These are phyloP conservation scores for Stenoptilia bipunctidactyla DNA, from an alignment of 2,888 invertebrate species.

Conservation along the genomic window DNA sequence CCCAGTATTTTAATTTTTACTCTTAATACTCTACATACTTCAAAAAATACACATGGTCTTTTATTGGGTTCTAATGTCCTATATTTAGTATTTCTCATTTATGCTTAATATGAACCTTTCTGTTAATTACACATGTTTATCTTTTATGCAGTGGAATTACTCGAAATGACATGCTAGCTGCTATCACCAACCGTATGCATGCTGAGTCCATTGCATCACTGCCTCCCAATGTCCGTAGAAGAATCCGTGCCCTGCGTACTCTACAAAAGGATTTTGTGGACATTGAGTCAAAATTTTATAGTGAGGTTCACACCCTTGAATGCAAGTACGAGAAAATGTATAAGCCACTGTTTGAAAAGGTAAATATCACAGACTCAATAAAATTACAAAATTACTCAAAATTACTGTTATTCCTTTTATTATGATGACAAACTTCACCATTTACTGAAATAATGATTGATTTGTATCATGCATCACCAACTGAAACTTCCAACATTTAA, in stretches of 20 bases:
- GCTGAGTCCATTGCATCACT: slow-evolving; percentile 73
- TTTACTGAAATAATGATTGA: slow-evolving; percentile 14
- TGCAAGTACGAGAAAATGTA: slow-evolving; percentile 89
- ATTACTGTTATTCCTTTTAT: too few species aligned
- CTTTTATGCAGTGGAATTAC: slow-evolving; percentile 37
- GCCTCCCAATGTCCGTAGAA: slow-evolving; percentile 82
- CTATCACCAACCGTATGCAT: slow-evolving; percentile 70
- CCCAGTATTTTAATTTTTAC: too few species aligned
- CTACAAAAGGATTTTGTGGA: slow-evolving; percentile 87
- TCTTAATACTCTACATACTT: too few species aligned
- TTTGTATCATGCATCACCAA: slow-evolving; percentile 16
- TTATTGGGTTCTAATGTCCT: too few species aligned
- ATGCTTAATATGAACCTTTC: too few species aligned
- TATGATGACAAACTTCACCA: slow-evolving; percentile 14
- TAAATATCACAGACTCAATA: slow-evolving; percentile 31
- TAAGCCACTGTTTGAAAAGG: slow-evolving; percentile 84
- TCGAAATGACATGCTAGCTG: slow-evolving; percentile 71
- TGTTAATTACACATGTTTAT: slow-evolving; percentile 3
- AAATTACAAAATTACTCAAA: too few species aligned
- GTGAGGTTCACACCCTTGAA: slow-evolving; percentile 92
- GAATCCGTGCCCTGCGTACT: slow-evolving; percentile 88
- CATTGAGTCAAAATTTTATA: slow-evolving; percentile 92
- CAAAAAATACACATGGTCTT: too few species aligned
- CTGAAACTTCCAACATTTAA: slow-evolving; percentile 8
- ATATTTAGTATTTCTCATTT: too few species aligned